A percentile compares a stretch with the other conserved stretches of the same genome.
Evolutionary conservation across 2,113 vertebrate species (phyloP).

Genomic region (Rhinoderma darwinii): DNA sequence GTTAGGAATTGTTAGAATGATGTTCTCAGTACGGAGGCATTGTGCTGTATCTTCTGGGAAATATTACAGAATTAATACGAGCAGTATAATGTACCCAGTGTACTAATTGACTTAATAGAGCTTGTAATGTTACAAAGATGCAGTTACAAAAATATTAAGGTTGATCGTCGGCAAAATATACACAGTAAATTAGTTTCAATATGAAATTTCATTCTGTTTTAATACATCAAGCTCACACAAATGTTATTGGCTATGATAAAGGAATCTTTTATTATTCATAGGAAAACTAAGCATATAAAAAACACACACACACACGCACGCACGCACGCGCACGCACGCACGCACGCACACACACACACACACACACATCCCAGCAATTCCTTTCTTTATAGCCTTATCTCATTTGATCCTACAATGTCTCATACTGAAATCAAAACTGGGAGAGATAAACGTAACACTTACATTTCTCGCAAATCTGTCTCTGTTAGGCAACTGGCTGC

Average conservation of each 20-base stretch:
- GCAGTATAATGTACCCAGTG: background rate
- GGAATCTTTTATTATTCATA: background rate
- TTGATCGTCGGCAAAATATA: background rate
- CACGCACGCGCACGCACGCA: too few relatives aligned
- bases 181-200: background rate
- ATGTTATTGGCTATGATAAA: background rate
- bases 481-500: background rate
- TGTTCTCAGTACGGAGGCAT: conserved; percentile 8
- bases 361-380: too few relatives aligned
- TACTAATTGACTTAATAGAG: conserved; percentile 10
- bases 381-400: background rate
- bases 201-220: background rate
- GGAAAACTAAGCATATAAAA: background rate
- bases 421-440: too few relatives aligned
- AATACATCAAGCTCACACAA: background rate
- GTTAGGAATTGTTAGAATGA: conserved; percentile 22
- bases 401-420: background rate
- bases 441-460: too few relatives aligned
- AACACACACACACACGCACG: too few relatives aligned
- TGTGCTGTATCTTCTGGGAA: conserved; percentile 25
- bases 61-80: conserved; percentile 7
- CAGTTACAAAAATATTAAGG: background rate
- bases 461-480: background rate
- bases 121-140: background rate
- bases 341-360: too few relatives aligned